Evolutionary conservation across 2,113 vertebrate species (phyloP), one percentile per base, ranked within the genome.

Genomic region (Tachuris rubrigastra): DNA sequence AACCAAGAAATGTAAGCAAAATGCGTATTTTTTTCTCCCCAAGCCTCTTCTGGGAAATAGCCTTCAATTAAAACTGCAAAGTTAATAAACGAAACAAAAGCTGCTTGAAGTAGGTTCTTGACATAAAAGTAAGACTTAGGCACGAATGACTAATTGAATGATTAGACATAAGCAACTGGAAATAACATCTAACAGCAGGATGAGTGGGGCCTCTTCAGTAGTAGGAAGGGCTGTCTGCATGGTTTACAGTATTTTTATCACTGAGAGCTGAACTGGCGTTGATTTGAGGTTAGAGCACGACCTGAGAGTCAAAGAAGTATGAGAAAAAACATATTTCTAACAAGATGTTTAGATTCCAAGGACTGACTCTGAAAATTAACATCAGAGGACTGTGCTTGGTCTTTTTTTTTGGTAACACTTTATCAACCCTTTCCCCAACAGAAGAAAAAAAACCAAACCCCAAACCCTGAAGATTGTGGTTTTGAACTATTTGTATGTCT

Each of bases 311-410:
- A 90, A 55, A 85, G 58, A 31, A 85, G 46, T 83, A 50, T 80
- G 87, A 96, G 93, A 96, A 93, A 91, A 95, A 77, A 49, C 81
- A 85, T 73, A 50, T 90, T 93, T 93, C 85, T 93, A 82, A 93
- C 69, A 77, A 66, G 50, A 89, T 87, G 85, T 89, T 97, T 96
- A 80, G 49, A 92, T 95, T 96, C 75, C 47, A 59, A 75, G 62
- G 55, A 15, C 58, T 58, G 46, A 66, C 91, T 87, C 60, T 85
- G 91, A 89, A 90, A 93, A 84, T 53, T 58, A 80, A 59, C 35
- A 56, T 84, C 80, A 56, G 75, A 77, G 59, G 24, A 27, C 50
- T 58, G 8, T 18, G 47, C 66, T 89, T 94, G 66, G 12, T 88
- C 58, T 71, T 93, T 78, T 46, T 46, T 46, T 94, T 44, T 87